Conservation (phyloP, 2,888 invertebrate species). For the Sisyra terminalis region DNA sequence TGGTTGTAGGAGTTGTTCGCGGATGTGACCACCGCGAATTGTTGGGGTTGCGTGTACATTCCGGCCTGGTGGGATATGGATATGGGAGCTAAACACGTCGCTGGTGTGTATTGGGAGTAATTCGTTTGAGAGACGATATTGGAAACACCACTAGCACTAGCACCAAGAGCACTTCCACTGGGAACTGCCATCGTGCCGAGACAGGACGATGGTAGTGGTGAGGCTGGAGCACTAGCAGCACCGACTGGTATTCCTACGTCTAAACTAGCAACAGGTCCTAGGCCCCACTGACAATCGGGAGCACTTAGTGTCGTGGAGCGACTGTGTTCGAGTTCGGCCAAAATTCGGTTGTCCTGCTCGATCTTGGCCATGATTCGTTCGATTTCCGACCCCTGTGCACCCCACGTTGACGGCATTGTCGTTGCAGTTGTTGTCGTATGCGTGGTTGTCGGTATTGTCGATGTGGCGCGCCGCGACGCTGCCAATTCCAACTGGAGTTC, state of each 20-base stretch:
- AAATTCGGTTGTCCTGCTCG: constrained; percentile 75
- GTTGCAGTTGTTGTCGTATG: not conserved
- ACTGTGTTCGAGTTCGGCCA: constrained; percentile 79
- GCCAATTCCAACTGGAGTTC: constrained; percentile 80
- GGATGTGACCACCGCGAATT: not conserved
- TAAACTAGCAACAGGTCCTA: constrained; percentile 1
- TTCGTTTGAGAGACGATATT: too few species aligned
- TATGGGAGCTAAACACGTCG: not conserved
- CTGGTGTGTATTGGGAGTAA: constrained; percentile 2
- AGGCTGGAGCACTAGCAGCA: constrained; percentile 8
- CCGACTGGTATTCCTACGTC: constrained; percentile 1
- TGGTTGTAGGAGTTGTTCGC: not conserved
- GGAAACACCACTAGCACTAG: not conserved
- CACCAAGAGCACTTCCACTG: not conserved
- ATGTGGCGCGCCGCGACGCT: constrained; percentile 40
- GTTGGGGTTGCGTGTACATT: constrained; percentile 5
- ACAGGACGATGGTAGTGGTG: constrained; percentile 4
- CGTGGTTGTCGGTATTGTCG: not conserved
- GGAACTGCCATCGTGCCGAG: not conserved
- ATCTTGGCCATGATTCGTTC: constrained; percentile 92
- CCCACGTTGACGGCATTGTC: constrained; percentile 21
- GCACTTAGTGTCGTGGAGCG: constrained; percentile 50
- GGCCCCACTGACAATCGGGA: constrained; percentile 9
- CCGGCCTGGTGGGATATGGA: not conserved
- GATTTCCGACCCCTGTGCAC: constrained; percentile 48